These are phyloP conservation scores for Carlito syrichta DNA, from an alignment of 2,113 vertebrate genomes.

Conservation along the genomic window DNA sequence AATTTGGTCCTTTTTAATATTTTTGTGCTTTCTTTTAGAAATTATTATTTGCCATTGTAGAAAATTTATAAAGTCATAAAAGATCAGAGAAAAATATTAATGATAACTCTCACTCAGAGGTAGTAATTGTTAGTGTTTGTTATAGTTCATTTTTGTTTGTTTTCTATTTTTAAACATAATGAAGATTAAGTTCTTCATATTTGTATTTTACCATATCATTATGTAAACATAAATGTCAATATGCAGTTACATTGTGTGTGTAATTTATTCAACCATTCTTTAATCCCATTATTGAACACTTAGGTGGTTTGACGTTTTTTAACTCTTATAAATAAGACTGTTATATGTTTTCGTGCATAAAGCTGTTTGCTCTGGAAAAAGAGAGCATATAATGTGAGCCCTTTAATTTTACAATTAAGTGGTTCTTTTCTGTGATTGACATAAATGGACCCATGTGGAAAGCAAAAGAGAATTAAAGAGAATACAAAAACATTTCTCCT, in stretches of 20 bases:
- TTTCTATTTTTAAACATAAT: background rate
- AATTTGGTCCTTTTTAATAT: conserved; percentile 18
- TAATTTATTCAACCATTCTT: background rate
- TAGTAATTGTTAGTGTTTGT: background rate
- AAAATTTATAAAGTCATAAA: conserved; percentile 21
- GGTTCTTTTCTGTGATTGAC: background rate
- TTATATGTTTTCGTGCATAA: background rate
- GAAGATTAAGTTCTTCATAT: background rate
- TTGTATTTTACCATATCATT: background rate
- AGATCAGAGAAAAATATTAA: background rate
- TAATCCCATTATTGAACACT: background rate
- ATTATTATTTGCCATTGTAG: background rate
- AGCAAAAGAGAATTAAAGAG: conserved; percentile 1
- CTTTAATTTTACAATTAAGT: background rate
- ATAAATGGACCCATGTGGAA: background rate
- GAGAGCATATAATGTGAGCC: background rate
- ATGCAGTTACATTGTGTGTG: background rate
- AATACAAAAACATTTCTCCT: background rate
- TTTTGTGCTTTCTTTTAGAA: conserved; percentile 30
- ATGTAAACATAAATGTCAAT: background rate
- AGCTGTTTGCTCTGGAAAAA: background rate
- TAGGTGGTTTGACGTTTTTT: conserved; percentile 8
- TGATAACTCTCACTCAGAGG: background rate
- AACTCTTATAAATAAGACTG: background rate
- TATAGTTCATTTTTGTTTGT: background rate